Base-by-base conservation (phyloP, 2,113 vertebrate species). In the Callipepla squamata region DNA sequence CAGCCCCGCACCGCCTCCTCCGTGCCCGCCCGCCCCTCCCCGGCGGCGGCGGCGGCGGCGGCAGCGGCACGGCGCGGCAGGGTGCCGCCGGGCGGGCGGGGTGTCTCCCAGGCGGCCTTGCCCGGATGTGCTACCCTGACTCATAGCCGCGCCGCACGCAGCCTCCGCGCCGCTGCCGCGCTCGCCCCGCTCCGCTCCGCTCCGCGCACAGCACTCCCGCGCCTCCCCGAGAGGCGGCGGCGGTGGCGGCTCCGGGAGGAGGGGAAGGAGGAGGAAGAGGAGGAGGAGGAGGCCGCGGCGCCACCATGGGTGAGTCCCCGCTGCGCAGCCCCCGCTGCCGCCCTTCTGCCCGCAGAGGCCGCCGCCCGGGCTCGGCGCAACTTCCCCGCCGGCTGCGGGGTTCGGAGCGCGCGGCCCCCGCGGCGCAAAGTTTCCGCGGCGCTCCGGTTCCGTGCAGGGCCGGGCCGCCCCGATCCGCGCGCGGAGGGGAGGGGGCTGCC, bases 241-340 rank as follows among this genome's bases (percentile, higher is more conserved):
- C 44, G 48, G 72, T 12, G n/a, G 68, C 8, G 48, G 50, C 75
- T 15, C 47, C 18, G 26, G 44, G 11, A 34, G 61, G 28, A 40
- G 67, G 3, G 23, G 81, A 4, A 9, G 40, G 40, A 40, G 40
- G 40, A 50, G 32, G 22, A 34, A 13, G 7, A 63, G 25, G 20
- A 58, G 74, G n/a, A 23, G 67, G 86, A 42, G 20, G 83, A 61
- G 65, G 73, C 75, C 84, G 82, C 85, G 69, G 90, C 85, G 10
- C 73, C 78, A 59, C 74, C 85, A 96, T 96, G 96, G 96, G 96
- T 96, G 92, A 96, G 96, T 92, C 48, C 12, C 85, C 51, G 25
- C 82, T 19, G 58, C 70, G 81, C 63, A 63, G 89, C 42, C 59
- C 76, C 15, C 30, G 80, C 77, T 67, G 76, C 57, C 70, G 36